Conservation (phyloP, 2,113 vertebrate genomes). For the Campylorhamphus procurvoides region DNA sequence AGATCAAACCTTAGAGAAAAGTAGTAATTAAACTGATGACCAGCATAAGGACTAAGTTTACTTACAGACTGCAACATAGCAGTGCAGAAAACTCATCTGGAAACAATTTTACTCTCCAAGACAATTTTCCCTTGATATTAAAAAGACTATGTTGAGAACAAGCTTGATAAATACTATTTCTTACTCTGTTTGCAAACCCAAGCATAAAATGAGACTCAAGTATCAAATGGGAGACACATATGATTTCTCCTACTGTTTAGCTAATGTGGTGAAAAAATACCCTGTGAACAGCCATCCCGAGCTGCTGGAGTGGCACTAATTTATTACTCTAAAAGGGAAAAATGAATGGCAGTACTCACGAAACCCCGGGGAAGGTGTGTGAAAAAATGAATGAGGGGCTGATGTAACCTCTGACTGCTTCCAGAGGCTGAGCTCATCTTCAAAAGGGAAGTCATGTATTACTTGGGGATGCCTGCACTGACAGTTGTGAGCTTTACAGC, state of each 20-base stretch:
- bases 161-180: neutral
- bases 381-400: neutral
- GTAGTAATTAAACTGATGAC: constrained; percentile 35
- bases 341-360: neutral
- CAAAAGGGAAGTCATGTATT: neutral
- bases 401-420: neutral
- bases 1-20: neutral
- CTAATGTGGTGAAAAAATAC: neutral
- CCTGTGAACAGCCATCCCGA: neutral
- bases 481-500: neutral
- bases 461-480: neutral
- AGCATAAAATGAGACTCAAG: neutral
- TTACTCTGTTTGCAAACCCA: neutral
- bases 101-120: constrained; percentile 62
- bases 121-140: neutral
- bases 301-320: neutral
- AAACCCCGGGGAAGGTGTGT: neutral
- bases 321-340: neutral
- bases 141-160: neutral
- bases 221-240: neutral
- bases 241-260: neutral
- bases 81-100: constrained; percentile 66
- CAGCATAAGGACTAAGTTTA: constrained; percentile 10
- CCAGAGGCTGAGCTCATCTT: neutral
- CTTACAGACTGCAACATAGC: constrained; percentile 30